phyloP scores from a whole-genome alignment of 1,140 invertebrate genomes.

The Trissolcus basalis region DNA sequence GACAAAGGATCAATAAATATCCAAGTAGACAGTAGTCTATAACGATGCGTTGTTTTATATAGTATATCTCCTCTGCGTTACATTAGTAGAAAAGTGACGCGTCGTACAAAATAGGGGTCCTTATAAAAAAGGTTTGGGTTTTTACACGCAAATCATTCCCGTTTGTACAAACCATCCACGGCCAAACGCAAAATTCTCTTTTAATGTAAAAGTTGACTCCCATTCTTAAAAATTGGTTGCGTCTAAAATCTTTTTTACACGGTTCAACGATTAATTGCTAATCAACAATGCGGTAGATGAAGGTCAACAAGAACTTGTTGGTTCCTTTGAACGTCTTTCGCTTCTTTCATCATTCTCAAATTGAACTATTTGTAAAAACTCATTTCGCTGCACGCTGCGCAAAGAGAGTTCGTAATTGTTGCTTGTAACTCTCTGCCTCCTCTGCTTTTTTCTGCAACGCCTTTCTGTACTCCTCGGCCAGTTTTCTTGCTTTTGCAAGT shows the following conservation, averaged over 20 bases:
- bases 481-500: conserved; percentile 74
- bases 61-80: conserved; percentile 24
- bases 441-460: conserved; percentile 76
- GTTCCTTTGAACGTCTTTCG: neutral
- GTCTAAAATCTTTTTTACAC: conserved; percentile 38
- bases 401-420: conserved; percentile 72
- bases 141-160: neutral
- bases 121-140: conserved; percentile 5
- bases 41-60: conserved; percentile 34
- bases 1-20: conserved; percentile 19
- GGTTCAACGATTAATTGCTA: conserved; percentile 38
- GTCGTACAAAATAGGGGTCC: conserved; percentile 28
- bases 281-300: conserved; percentile 25
- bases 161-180: conserved; percentile 18
- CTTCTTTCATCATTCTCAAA: conserved; percentile 11
- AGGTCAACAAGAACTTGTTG: neutral
- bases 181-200: neutral
- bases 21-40: conserved; percentile 4
- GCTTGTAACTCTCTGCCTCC: conserved; percentile 77
- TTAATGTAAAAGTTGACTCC: conserved; percentile 2
- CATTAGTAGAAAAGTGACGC: conserved; percentile 31
- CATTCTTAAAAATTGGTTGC: neutral
- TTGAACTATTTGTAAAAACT: conserved; percentile 27
- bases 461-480: conserved; percentile 76
- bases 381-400: conserved; percentile 58